Evolutionary conservation across 1,140 invertebrate genomes (phyloP), one percentile per base, ranked within the genome.

Genomic region (Macrobrachium nipponense): DNA sequence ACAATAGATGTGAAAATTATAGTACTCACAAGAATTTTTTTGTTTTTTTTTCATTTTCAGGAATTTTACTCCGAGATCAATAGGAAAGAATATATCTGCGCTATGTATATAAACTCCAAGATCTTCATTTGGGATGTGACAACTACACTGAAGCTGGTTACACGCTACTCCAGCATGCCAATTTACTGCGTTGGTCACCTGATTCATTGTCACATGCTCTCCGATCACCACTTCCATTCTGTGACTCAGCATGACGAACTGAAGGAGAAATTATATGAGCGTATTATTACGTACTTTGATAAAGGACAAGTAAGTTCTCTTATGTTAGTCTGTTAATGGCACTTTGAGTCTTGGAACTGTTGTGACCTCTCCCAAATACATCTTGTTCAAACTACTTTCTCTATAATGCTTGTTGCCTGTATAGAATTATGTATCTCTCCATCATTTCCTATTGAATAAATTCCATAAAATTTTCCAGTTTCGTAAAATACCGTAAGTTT

Each of bases 121-220:
- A 96, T 88, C 93, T 99, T 79, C 97, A 99, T 92, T 92, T 97
- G 87, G 94, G 95, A 80, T 96, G 96, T 90, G 95, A 96, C 87
- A 98, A 98, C 92, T 98, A 94, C 91, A 97, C 97, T 0, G 98
- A 99, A 93, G 97, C 98, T 61, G 98, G 96, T 0, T 96, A 96
- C 87, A 96, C 97, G 0, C 92, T 99, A 20, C 94, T 95, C 89
- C 92, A 97, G n/a, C 97, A 99, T 91, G 95, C 96, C 51, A 94
- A 95, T 89, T 92, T 97, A 76, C 91, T 98, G 75, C 91, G 93
- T 68, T 98, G 97, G 97, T 94, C 94, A 17, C 95, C 97, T 90
- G 94, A 95, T 11, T 89, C 92, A 10, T 91, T 98, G 83, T 93
- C 93, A 66, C 93, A 92, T 15, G 91, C 94, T 83, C 92, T 95